Base-by-base conservation (phyloP, 2,113 vertebrate species). In the Vireo altiloquus region DNA sequence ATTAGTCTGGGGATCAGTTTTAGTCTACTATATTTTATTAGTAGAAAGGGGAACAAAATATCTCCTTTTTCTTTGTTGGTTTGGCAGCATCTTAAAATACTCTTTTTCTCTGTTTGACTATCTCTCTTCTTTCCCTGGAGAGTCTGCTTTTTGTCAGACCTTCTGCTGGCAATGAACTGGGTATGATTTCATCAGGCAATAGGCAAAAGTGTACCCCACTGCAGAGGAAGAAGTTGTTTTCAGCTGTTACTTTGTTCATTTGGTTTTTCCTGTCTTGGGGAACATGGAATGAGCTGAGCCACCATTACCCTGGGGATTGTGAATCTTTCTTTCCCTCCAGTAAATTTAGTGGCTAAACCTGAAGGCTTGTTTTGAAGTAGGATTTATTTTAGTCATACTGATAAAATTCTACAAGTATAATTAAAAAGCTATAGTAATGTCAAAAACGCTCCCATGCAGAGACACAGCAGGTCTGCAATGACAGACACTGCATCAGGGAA, bases 1-100 rank as follows among this genome's bases (percentile, higher is more conserved):
- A 86, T 90, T 93, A 77, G 77, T 81, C 75, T 91, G 53, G 69
- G 83, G 89, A 92, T 93, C 90, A 86, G 10, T 95, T 95, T 87
- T 83, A 59, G 35, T 64, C 57, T 69, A 47, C 71, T 83, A 25
- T 44, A 27, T 93, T 95, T 91, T 94, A 94, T 86, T 96, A 93
- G 70, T 61, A 40, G 61, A 81, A 92, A 90, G 52, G 47, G 60
- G n/a, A 93, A 68, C 88, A 90, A 90, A 92, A 70, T 39, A 54
- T 46, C 52, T 87, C 40, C 52, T 82, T 84, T 91, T 75, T 66
- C 64, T 93, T 87, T 87, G 63, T 91, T 89, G 49, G 15, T 92
- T 95, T 93, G 44, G 52, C 75, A 92, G 33, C 72, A 54, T 79
- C 87, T 92, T 96, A 89, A 90, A 81, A 88, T 92, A 78, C 33